These are phyloP conservation scores for Parauchenoglanis punctatus DNA, from an alignment of 2,797 vertebrate genomes.

Conservation along the genomic window DNA sequence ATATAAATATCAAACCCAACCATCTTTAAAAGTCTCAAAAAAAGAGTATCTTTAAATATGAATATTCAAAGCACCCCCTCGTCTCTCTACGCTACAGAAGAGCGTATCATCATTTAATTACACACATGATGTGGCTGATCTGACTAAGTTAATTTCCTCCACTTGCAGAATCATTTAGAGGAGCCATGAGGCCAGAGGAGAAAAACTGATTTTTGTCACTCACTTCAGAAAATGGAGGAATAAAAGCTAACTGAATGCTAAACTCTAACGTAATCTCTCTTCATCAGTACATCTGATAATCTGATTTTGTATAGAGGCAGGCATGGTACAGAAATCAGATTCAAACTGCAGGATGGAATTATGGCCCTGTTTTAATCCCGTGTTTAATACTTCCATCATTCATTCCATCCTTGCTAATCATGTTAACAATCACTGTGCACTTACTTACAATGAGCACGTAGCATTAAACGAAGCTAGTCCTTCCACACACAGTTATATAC, in stretches of 20 bases:
- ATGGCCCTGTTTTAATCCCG: not conserved
- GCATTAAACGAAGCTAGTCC: not conserved
- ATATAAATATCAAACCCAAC: not conserved
- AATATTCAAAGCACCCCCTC: not conserved
- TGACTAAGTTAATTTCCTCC: conserved; percentile 76
- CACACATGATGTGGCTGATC: conserved; percentile 73
- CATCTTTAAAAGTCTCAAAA: not conserved
- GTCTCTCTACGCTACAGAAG: conserved; percentile 61
- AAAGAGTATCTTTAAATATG: not conserved
- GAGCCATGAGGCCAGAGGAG: not conserved
- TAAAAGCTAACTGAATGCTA: not conserved
- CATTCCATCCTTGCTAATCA: not conserved
- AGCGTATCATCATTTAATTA: conserved; percentile 72
- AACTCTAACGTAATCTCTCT: not conserved
- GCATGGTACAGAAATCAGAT: not conserved
- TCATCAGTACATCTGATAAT: not conserved
- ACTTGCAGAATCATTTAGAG: conserved; percentile 58
- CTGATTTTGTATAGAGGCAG: not conserved
- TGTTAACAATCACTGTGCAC: not conserved
- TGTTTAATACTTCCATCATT: not conserved
- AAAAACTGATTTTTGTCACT: not conserved
- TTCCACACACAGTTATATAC: no score
- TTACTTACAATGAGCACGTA: not conserved
- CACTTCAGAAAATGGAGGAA: not conserved
- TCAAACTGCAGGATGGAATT: not conserved